Evolutionary conservation across 2,888 invertebrate genomes (phyloP), one percentile per base, ranked within the genome.

Genomic region (Hanleya hanleyi): DNA sequence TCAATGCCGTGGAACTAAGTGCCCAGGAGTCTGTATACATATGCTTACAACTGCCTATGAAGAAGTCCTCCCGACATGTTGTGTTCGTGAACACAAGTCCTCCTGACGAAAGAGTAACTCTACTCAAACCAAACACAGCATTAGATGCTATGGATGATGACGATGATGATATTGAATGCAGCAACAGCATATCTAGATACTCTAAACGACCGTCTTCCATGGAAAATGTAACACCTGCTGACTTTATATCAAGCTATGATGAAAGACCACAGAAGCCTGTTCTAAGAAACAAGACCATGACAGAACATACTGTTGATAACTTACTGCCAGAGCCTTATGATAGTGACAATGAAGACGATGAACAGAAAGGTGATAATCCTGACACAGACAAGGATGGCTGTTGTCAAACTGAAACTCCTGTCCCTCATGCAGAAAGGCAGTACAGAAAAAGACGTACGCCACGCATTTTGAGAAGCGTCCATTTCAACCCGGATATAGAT

Each of bases 361-460:
- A 67, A 36, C 66, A 74, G 71, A 75, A 75, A 12, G 74, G 71
- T 67, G 47, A 36, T n/a, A 22, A 51, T 36, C 47, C n/a, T n/a
- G n/a, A n/a, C n/a, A n/a, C n/a, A n/a, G n/a, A n/a, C n/a, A n/a
- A n/a, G n/a, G n/a, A n/a, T n/a, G n/a, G n/a, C n/a, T n/a, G n/a
- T n/a, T n/a, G n/a, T n/a, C n/a, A n/a, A n/a, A n/a, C n/a, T n/a
- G n/a, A n/a, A n/a, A n/a, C n/a, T n/a, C n/a, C n/a, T n/a, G n/a
- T n/a, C n/a, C n/a, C n/a, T n/a, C n/a, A n/a, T n/a, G 29, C 74
- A 22, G 71, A 80, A 26, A 79, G 86, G 33, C 83, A 77, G 68
- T 84, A 76, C 62, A 74, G 87, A 61, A 82, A 86, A 57, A 71
- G 79, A 18, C 51, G 85, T 0, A 83, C 86, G 84, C 74, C 88